These are phyloP conservation scores for Pseudomugil tenellus DNA, from an alignment of 2,797 vertebrate species.

Conservation along the genomic window DNA sequence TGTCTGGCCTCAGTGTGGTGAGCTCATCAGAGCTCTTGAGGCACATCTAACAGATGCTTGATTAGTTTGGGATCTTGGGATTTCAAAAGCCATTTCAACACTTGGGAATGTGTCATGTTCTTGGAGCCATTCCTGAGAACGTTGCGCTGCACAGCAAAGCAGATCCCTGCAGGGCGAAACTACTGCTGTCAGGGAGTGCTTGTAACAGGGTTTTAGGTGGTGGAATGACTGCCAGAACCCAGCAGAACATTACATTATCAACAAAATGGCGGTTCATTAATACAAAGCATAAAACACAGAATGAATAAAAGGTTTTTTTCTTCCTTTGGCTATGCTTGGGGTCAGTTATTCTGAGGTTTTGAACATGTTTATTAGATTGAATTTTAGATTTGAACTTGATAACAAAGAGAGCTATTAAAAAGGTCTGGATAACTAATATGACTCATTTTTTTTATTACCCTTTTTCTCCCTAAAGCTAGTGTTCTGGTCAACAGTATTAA, in stretches of 20 bases:
- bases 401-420: not conserved
- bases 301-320: not conserved
- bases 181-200: not conserved
- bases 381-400: not conserved
- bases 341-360: constrained; percentile 7
- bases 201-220: not conserved
- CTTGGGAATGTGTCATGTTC: not conserved
- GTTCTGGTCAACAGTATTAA: constrained; percentile 22
- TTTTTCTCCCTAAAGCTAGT: constrained; percentile 3
- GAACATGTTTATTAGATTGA: not conserved
- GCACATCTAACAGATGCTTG: not conserved
- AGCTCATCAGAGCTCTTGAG: not conserved
- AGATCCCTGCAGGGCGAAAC: not conserved
- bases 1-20: not conserved
- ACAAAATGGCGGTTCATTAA: not conserved
- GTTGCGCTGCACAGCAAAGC: not conserved
- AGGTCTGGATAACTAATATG: constrained; percentile 7
- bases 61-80: not conserved
- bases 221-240: not conserved
- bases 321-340: not conserved
- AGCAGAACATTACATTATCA: not conserved
- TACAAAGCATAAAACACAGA: constrained; percentile 7
- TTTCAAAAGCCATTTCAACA: not conserved
- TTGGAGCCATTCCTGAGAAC: not conserved
- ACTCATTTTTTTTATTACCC: constrained; percentile 1